Evolutionary conservation across 2,888 invertebrate genomes (phyloP).

Genomic region (Bellardia bayeri): DNA sequence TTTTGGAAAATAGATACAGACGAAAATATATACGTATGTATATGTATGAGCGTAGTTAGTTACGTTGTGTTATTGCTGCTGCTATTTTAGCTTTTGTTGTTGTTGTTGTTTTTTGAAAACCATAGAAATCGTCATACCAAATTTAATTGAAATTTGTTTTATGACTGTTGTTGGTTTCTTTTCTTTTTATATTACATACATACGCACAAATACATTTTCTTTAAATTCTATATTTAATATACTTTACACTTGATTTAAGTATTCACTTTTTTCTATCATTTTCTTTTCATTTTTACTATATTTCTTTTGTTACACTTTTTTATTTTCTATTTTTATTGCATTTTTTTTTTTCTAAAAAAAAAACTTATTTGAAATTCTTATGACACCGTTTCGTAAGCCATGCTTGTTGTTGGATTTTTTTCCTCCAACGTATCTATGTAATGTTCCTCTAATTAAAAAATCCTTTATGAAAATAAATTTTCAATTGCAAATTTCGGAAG

Average conservation of each 20-base stretch:
- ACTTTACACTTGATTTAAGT: slow-evolving; percentile 16
- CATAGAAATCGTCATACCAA: slow-evolving; percentile 30
- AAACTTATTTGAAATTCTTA: slow-evolving; percentile 41
- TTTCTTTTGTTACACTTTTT: slow-evolving; percentile 25
- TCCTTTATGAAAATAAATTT: slow-evolving; percentile 45
- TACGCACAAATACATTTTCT: not conserved
- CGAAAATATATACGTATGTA: slow-evolving; percentile 59
- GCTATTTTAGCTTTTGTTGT: slow-evolving; percentile 35
- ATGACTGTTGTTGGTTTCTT: slow-evolving; percentile 5
- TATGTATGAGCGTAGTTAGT: slow-evolving; percentile 35
- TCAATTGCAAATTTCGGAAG: slow-evolving; percentile 62
- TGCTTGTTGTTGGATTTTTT: slow-evolving; percentile 42
- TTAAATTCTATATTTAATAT: not conserved
- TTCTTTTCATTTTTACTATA: slow-evolving; percentile 36
- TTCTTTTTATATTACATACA: slow-evolving; percentile 19
- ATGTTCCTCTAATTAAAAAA: slow-evolving; percentile 26
- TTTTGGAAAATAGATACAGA: slow-evolving; percentile 70
- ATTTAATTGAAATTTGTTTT: slow-evolving; percentile 45
- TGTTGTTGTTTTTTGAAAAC: slow-evolving; percentile 41
- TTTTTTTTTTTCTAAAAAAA: not conserved
- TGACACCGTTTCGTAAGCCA: slow-evolving; percentile 60
- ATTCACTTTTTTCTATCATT: slow-evolving; percentile 30
- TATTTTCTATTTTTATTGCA: slow-evolving; percentile 17
- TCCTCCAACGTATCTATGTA: not conserved
- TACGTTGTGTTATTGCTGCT: slow-evolving; percentile 49